These are phyloP conservation scores for Cyrtonyx montezumae DNA, from an alignment of 2,113 vertebrate genomes.

Conservation along the genomic window DNA sequence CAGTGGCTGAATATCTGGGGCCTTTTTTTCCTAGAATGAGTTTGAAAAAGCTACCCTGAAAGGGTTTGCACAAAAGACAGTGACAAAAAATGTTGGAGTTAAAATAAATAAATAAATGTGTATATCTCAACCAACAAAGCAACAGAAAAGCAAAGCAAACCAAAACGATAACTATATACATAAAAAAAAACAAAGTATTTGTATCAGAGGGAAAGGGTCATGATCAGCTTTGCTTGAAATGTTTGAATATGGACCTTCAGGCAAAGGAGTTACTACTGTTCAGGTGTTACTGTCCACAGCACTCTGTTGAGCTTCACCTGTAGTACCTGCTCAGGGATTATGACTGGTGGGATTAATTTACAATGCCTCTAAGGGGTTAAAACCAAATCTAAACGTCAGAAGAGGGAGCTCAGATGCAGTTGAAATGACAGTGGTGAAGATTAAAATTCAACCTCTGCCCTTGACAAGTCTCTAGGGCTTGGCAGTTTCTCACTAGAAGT, in stretches of 20 bases:
- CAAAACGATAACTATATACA: background rate
- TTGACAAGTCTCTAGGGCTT: slow-evolving; percentile 55
- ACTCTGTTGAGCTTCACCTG: background rate
- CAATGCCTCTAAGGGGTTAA: slow-evolving; percentile 48
- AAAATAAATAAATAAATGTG: background rate
- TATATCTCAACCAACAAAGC: background rate
- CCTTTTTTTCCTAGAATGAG: background rate
- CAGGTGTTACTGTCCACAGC: background rate
- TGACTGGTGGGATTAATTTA: background rate
- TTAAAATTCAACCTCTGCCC: slow-evolving; percentile 67
- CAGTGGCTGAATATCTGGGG: background rate
- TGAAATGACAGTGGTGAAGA: slow-evolving; percentile 57
- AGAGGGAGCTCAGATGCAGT: slow-evolving; percentile 63
- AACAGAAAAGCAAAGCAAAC: background rate
- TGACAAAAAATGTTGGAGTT: background rate
- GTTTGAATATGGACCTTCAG: background rate
- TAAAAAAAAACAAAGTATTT: background rate
- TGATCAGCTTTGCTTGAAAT: background rate
- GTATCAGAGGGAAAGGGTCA: background rate
- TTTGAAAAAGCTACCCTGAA: background rate
- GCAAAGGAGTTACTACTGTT: background rate
- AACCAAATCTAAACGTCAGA: slow-evolving; percentile 27
- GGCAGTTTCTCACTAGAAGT: slow-evolving; percentile 68
- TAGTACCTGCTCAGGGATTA: background rate
- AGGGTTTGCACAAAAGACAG: background rate